A percentile compares a stretch with the other conserved stretches of the same genome.
These are phyloP conservation scores for Taphrorychus bicolor DNA, from an alignment of 2,888 invertebrate species.

Conservation along the genomic window DNA sequence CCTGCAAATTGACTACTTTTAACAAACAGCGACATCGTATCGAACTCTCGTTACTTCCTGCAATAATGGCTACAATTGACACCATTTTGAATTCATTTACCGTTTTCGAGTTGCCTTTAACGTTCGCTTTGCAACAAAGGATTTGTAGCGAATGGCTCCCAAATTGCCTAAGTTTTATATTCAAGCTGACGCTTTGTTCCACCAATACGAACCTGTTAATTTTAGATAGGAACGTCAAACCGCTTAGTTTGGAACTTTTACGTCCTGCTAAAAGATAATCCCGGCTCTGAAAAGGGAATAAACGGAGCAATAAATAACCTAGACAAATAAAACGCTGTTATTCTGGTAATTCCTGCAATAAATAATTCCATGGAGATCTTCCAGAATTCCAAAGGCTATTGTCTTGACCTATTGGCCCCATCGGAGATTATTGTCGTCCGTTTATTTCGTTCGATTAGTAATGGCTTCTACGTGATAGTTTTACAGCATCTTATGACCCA, in stretches of 20 bases:
- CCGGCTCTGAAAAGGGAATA: not conserved
- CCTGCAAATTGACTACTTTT: not conserved
- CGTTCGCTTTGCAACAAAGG: not conserved
- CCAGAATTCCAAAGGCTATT: not conserved
- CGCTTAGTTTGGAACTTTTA: not conserved
- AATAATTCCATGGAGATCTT: not conserved
- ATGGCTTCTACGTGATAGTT: not conserved
- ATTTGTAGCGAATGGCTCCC: not conserved
- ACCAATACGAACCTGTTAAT: not conserved
- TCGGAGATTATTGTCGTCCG: constrained; percentile 5
- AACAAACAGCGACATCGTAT: not conserved
- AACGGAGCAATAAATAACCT: not conserved
- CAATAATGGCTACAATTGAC: not conserved
- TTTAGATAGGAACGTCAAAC: not conserved
- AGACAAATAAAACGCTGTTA: not conserved
- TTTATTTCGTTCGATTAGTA: constrained; percentile 1
- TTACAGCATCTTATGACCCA: not conserved
- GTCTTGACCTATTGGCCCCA: not conserved
- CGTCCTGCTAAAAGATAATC: no score
- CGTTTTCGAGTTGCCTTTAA: not conserved
- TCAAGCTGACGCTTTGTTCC: not conserved
- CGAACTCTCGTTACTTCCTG: not conserved
- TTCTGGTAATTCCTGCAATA: not conserved
- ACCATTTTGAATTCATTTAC: not conserved
- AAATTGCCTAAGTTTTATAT: not conserved